Conservation (phyloP, 2,113 vertebrate genomes). For the Lamprotornis superbus region DNA sequence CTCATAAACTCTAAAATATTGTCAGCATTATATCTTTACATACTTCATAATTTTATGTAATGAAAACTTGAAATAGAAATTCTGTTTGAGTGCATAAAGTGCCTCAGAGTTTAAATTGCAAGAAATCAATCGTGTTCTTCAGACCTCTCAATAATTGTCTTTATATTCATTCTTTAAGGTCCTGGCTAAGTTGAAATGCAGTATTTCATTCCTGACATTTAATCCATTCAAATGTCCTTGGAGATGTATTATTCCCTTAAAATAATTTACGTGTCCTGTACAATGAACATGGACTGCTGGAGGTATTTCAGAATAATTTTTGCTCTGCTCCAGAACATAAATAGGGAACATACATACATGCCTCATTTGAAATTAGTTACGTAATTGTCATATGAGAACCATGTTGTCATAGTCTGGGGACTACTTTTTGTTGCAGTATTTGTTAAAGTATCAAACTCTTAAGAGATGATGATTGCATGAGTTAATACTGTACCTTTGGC, state of each 20-base stretch:
- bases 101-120: background rate
- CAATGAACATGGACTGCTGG: background rate
- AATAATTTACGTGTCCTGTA: slow-evolving; percentile 28
- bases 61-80: background rate
- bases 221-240: slow-evolving; percentile 69
- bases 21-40: background rate
- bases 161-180: slow-evolving; percentile 50
- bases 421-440: background rate
- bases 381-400: background rate
- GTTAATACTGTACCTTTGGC: background rate
- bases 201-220: slow-evolving; percentile 77
- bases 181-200: slow-evolving; percentile 56
- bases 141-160: slow-evolving; percentile 52
- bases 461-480: background rate
- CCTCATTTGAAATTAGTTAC: background rate
- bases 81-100: background rate
- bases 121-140: slow-evolving; percentile 43
- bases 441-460: background rate
- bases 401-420: rapidly evolving
- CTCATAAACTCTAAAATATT: background rate
- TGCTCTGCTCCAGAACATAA: background rate
- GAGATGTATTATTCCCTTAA: slow-evolving; percentile 74
- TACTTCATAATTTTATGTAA: background rate
- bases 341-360: background rate
- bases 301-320: background rate